Evolutionary conservation across 2,113 vertebrate genomes (phyloP).

Genomic region (Myiozetetes cayanensis): DNA sequence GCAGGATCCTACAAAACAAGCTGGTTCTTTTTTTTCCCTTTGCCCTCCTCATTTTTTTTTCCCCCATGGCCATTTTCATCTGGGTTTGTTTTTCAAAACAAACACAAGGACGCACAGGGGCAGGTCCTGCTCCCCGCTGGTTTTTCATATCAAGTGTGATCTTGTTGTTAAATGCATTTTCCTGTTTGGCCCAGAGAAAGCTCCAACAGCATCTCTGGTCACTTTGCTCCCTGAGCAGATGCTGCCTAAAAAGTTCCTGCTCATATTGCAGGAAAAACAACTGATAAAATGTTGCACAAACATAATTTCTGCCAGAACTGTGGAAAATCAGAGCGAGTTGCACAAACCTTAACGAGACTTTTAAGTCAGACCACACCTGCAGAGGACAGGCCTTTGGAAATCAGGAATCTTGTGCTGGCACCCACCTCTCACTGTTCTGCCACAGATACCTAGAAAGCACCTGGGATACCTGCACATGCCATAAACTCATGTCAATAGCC

Average conservation of each 20-base stretch:
- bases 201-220: background rate
- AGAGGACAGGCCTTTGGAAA: background rate
- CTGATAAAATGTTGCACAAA: background rate
- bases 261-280: background rate
- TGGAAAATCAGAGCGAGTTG: background rate
- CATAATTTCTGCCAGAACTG: background rate
- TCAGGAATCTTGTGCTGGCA: background rate
- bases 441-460: background rate
- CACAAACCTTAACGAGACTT: background rate
- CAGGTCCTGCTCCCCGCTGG: background rate
- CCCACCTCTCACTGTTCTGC: background rate
- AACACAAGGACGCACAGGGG: background rate
- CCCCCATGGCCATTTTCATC: background rate
- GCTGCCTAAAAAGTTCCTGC: background rate
- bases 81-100: constrained; percentile 1
- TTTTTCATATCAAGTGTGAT: background rate
- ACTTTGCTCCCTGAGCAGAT: background rate
- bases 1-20: background rate
- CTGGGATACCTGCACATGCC: background rate
- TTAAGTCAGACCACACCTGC: background rate
- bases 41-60: background rate
- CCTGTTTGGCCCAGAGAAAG: background rate
- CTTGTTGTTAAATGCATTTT: background rate
- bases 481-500: background rate
- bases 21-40: background rate